These are phyloP conservation scores for Euphydryas editha DNA, from an alignment of 2,888 invertebrate genomes.

Conservation along the genomic window DNA sequence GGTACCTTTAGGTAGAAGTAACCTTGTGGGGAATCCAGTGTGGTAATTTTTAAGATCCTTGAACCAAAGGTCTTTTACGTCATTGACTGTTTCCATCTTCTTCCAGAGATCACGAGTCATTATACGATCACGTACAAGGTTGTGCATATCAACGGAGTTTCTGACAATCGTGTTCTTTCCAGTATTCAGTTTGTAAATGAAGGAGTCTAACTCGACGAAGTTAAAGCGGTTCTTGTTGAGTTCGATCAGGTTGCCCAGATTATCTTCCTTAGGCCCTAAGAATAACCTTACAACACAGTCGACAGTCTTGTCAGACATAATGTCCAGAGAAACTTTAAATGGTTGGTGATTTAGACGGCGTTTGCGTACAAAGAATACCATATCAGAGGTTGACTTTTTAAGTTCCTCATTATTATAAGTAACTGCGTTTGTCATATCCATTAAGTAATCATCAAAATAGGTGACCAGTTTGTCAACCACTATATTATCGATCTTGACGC, in stretches of 20 bases:
- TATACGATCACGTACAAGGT: constrained; percentile 86
- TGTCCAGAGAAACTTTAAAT: constrained; percentile 82
- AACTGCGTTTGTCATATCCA: constrained; percentile 85
- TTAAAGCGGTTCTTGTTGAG: constrained; percentile 83
- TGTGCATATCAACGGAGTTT: constrained; percentile 86
- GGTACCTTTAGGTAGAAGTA: constrained; percentile 88
- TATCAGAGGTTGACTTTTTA: constrained; percentile 74
- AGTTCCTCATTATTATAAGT: constrained; percentile 73
- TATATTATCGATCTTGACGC: constrained; percentile 85
- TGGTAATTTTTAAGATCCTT: constrained; percentile 75
- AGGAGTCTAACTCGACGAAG: constrained; percentile 86
- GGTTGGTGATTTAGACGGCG: constrained; percentile 86
- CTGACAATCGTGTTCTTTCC: constrained; percentile 87
- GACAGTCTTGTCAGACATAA: constrained; percentile 83
- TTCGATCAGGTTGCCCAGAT: constrained; percentile 79
- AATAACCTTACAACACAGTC: constrained; percentile 86
- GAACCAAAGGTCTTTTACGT: constrained; percentile 58
- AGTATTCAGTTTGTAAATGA: constrained; percentile 82
- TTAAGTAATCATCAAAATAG: constrained; percentile 86
- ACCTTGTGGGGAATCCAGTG: constrained; percentile 87
- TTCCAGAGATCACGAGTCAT: constrained; percentile 86
- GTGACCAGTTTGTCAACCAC: constrained; percentile 86
- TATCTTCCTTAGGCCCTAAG: constrained; percentile 87
- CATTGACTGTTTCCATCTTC: constrained; percentile 81
- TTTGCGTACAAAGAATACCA: constrained; percentile 81